These are phyloP conservation scores for Onychomys torridus DNA, from an alignment of 2,797 vertebrate genomes.

Conservation along the genomic window DNA sequence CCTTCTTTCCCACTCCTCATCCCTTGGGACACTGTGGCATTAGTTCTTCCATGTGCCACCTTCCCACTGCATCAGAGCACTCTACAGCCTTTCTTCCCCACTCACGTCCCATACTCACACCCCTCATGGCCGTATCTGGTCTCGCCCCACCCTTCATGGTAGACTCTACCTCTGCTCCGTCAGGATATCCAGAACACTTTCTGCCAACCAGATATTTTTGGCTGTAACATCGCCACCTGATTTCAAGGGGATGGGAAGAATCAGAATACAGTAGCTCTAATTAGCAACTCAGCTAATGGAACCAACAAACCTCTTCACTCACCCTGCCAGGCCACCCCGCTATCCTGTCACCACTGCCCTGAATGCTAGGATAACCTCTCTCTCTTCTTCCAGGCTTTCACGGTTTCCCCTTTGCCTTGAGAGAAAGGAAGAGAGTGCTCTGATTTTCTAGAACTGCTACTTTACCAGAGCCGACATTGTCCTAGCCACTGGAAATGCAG, in stretches of 20 bases:
- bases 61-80: background rate
- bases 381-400: background rate
- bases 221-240: conserved; percentile 95
- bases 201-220: conserved; percentile 97
- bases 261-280: conserved; percentile 58
- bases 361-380: background rate
- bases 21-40: background rate
- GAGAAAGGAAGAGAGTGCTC: conserved; percentile 17
- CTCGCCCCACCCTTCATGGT: background rate
- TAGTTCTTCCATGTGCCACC: background rate
- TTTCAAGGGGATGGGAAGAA: conserved; percentile 54
- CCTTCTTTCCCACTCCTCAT: conserved; percentile 45
- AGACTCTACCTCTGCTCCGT: conserved; percentile 93
- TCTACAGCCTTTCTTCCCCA: background rate
- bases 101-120: background rate
- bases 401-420: background rate
- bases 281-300: conserved; percentile 32
- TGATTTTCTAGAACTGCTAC: background rate
- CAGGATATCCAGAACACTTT: conserved; percentile 95
- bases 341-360: background rate
- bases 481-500: background rate
- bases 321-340: background rate
- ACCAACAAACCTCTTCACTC: background rate
- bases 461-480: conserved; percentile 38
- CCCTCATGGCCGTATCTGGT: background rate